Base-by-base conservation (phyloP, 35 echinoderm and acorn worm species). In the Heliocidaris erythrogramma region DNA sequence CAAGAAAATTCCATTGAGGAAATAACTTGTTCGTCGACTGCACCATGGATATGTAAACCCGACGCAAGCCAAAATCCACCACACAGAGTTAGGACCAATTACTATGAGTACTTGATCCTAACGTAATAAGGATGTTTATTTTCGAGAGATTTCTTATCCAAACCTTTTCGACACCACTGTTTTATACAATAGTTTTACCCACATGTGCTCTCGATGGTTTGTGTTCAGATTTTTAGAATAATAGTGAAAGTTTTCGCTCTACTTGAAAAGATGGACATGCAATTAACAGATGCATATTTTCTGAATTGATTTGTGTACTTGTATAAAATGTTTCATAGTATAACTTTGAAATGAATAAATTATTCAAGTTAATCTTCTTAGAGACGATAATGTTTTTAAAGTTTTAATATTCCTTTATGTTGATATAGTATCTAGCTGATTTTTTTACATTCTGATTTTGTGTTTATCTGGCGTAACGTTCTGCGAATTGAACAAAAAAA, bases 21-120 rank as follows among this genome's bases (percentile, higher is more conserved):
- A 78, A 78, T 78, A 18, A 18, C 65, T 78, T 27, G 65, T 78
- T 78, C 21, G 21, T 78, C 27, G n/a, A 78, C 65, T 18, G 27
- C 18, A 27, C 21, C 21, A 78, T 78, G 65, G 65, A 78, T 78
- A 78, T 78, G 65, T 78, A 78, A 78, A n/a, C 21, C 21, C 65
- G 18, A 27, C 65, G 21, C 65, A 56, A 27, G 65, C 27, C 21
- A 5, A 78, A 78, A 78, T 17, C 65, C 65, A 78, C 18, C 7
- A 18, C 21, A 78, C 65, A 21, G 65, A 78, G 87, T 48, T 32
- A 32, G 14, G 87, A 89, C 87, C 87, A 89, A 89, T 89, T 89
- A 89, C 87, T 89, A 13, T 48, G 47, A 89, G 87, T 89, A 89
- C 29, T 47, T 89, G 87, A 89, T 89, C 87, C 87, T 32, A 47